Evolutionary conservation across 2,113 vertebrate species (phyloP).

Genomic region (Grammomys surdaster): DNA sequence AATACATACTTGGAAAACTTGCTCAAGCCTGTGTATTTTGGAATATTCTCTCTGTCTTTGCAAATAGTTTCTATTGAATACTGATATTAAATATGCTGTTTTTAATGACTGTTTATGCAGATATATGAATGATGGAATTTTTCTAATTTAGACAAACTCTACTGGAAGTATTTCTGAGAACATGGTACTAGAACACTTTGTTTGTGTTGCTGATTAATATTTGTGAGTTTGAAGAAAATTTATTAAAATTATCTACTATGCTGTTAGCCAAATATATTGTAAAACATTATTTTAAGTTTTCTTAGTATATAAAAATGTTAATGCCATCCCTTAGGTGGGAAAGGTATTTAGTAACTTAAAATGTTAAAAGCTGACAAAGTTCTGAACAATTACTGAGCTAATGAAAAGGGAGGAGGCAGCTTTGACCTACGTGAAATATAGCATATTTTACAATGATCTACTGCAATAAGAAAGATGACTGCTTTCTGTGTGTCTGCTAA

Average conservation of each 20-base stretch:
- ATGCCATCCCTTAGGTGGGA: neutral
- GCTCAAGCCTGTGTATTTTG: slow-evolving; percentile 61
- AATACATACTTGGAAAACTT: slow-evolving; percentile 74
- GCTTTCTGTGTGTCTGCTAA: neutral
- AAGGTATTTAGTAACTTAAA: slow-evolving; percentile 10
- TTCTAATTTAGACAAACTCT: slow-evolving; percentile 75
- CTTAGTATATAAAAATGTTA: neutral
- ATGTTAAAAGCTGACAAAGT: slow-evolving; percentile 50
- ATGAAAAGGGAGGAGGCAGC: slow-evolving; percentile 58
- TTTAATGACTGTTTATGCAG: slow-evolving; percentile 61
- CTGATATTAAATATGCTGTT: slow-evolving; percentile 47
- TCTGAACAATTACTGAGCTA: slow-evolving; percentile 31
- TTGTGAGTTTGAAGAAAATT: slow-evolving; percentile 66
- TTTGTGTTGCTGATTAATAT: slow-evolving; percentile 58
- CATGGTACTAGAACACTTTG: slow-evolving; percentile 17
- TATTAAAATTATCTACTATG: slow-evolving; percentile 31
- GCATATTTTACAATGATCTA: neutral
- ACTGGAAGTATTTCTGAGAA: neutral
- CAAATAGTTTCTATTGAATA: slow-evolving; percentile 59
- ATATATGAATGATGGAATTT: neutral
- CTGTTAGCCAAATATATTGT: neutral
- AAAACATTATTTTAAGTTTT: slow-evolving; percentile 56
- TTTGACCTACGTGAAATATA: slow-evolving; percentile 31
- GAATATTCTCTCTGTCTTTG: slow-evolving; percentile 36
- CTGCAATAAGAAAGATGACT: neutral